Conservation (phyloP, 2,113 vertebrate species). For the Bambusicola thoracicus region DNA sequence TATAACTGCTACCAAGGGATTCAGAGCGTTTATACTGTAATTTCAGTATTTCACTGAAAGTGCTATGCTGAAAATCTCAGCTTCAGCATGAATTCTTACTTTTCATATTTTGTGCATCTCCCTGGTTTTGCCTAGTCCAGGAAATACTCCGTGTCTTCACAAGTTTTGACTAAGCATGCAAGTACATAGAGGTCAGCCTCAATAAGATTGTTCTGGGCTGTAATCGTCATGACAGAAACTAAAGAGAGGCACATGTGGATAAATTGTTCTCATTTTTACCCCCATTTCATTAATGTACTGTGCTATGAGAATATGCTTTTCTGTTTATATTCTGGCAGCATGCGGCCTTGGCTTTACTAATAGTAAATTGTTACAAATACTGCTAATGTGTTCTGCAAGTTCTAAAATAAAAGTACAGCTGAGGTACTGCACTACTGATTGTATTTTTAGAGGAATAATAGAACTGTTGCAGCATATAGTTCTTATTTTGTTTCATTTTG, state of each 20-base stretch:
- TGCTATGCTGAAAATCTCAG: background rate
- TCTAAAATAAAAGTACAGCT: background rate
- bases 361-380: background rate
- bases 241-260: background rate
- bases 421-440: background rate
- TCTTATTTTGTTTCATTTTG: background rate
- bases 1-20: background rate
- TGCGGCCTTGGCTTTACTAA: background rate
- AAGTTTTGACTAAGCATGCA: background rate
- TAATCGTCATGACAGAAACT: background rate
- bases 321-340: background rate
- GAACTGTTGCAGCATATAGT: background rate
- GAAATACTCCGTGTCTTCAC: background rate
- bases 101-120: rapidly evolving
- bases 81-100: background rate
- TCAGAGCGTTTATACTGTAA: background rate
- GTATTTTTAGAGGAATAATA: background rate
- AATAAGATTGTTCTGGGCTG: background rate
- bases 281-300: background rate
- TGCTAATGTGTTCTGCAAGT: background rate
- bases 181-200: background rate
- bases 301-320: background rate
- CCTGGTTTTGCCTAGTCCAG: background rate
- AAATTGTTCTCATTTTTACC: background rate
- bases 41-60: background rate